Conservation (phyloP, 2,888 invertebrate species). For the Tetranychus truncatus region DNA sequence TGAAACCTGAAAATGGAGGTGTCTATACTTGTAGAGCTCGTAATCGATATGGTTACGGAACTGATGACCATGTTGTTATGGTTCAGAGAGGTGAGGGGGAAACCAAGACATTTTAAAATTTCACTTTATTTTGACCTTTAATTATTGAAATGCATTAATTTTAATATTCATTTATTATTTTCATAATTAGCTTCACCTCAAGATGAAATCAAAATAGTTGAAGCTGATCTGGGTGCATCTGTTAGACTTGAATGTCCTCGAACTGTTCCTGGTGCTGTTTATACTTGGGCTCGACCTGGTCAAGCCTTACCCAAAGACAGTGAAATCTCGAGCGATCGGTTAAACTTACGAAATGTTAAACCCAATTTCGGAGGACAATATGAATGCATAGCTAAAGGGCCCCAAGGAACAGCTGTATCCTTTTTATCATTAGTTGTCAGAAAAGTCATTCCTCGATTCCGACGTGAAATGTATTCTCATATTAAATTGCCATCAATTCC, state of each 20-base stretch:
- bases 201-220: constrained; percentile 26
- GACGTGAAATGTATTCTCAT: constrained; percentile 42
- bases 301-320: constrained; percentile 45
- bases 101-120: neutral
- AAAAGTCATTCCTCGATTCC: constrained; percentile 20
- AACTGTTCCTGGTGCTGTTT: constrained; percentile 44
- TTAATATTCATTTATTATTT: neutral
- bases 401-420: neutral
- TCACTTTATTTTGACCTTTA: neutral
- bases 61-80: neutral
- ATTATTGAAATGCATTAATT: neutral
- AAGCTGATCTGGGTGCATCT: constrained; percentile 39
- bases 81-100: neutral
- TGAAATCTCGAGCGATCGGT: constrained; percentile 46
- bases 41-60: neutral
- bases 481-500: constrained; percentile 55
- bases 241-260: constrained; percentile 52
- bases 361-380: constrained; percentile 58
- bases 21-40: constrained; percentile 28
- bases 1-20: constrained; percentile 31
- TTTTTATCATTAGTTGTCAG: constrained; percentile 4
- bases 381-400: constrained; percentile 46
- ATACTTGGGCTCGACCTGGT: constrained; percentile 57
- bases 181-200: neutral
- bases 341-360: constrained; percentile 66